Conservation (phyloP, 2,888 invertebrate species). For the Napeogenes sylphis region DNA sequence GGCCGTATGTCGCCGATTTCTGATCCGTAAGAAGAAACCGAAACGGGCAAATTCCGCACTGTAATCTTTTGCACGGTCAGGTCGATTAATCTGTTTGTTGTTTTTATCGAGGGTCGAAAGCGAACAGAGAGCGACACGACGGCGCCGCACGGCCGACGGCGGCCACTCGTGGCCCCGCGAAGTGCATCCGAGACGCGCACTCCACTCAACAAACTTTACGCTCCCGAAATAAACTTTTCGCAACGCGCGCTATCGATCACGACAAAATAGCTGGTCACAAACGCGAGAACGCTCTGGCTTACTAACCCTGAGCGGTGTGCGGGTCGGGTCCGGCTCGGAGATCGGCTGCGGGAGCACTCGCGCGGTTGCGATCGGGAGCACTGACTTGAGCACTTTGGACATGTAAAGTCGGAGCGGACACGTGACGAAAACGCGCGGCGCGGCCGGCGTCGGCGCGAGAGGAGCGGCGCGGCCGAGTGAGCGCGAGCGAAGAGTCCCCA, state of each 20-base stretch:
- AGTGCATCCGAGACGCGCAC: slow-evolving; percentile 70
- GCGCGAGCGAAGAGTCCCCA: slow-evolving; percentile 49
- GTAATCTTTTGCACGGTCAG: slow-evolving; percentile 56
- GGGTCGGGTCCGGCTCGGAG: slow-evolving; percentile 68
- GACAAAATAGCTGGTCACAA: slow-evolving; percentile 43
- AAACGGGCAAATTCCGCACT: slow-evolving; percentile 49
- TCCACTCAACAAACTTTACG: slow-evolving; percentile 69
- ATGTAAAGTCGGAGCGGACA: slow-evolving; percentile 66
- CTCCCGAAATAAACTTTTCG: slow-evolving; percentile 69
- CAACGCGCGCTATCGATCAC: slow-evolving; percentile 56
- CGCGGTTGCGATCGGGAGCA: slow-evolving; percentile 72
- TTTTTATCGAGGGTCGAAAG: slow-evolving; percentile 65
- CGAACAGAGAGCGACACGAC: slow-evolving; percentile 64
- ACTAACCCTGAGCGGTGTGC: slow-evolving; percentile 74
- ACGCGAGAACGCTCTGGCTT: slow-evolving; percentile 44
- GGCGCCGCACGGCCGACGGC: slow-evolving; percentile 68
- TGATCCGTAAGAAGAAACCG: slow-evolving; percentile 43
- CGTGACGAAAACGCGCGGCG: slow-evolving; percentile 63
- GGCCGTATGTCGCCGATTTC: slow-evolving; percentile 47
- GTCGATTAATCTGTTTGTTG: slow-evolving; percentile 75
- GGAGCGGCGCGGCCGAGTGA: slow-evolving; percentile 68
- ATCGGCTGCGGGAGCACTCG: slow-evolving; percentile 71
- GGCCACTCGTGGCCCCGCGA: slow-evolving; percentile 68
- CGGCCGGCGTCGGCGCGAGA: slow-evolving; percentile 69
- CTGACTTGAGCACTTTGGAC: slow-evolving; percentile 75